Evolutionary conservation across 1,140 invertebrate species (phyloP).

Genomic region (Steinernema khuongi): DNA sequence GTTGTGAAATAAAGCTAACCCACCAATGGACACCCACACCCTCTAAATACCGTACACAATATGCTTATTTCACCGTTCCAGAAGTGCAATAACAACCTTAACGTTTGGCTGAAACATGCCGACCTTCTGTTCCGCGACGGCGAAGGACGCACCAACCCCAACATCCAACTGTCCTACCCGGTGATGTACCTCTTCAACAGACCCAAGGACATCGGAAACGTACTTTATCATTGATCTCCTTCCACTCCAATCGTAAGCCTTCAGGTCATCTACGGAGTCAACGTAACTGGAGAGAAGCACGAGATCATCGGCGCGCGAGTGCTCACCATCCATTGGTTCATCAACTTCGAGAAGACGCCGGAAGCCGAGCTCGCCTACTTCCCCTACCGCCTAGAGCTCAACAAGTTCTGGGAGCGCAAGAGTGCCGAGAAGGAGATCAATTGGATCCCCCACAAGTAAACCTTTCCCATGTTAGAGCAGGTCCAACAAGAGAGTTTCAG

Average conservation of each 20-base stretch:
- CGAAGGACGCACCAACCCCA: constrained; percentile 49
- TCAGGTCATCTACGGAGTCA: constrained; percentile 54
- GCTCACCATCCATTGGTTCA: constrained; percentile 56
- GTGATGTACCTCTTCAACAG: constrained; percentile 58
- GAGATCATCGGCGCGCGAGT: constrained; percentile 56
- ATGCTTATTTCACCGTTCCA: no score
- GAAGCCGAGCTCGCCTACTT: constrained; percentile 46
- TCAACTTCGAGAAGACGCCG: constrained; percentile 32
- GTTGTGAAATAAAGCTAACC: no score
- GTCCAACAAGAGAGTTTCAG: constrained; percentile 36
- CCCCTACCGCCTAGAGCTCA: constrained; percentile 47
- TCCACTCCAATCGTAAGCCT: not conserved
- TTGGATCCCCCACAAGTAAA: constrained; percentile 58
- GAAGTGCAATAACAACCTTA: constrained; percentile 46
- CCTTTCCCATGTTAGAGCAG: not conserved
- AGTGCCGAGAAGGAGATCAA: constrained; percentile 47
- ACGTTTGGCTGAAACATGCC: constrained; percentile 58
- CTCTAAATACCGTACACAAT: no score
- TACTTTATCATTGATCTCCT: constrained; percentile 14
- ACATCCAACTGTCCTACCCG: constrained; percentile 57
- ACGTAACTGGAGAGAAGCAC: constrained; percentile 56
- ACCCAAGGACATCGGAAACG: constrained; percentile 57
- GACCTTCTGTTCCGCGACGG: constrained; percentile 54
- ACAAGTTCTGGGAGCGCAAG: constrained; percentile 52
- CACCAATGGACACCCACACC: no score